phyloP scores from a whole-genome alignment of 1,140 invertebrate species.

The Limonius californicus region DNA sequence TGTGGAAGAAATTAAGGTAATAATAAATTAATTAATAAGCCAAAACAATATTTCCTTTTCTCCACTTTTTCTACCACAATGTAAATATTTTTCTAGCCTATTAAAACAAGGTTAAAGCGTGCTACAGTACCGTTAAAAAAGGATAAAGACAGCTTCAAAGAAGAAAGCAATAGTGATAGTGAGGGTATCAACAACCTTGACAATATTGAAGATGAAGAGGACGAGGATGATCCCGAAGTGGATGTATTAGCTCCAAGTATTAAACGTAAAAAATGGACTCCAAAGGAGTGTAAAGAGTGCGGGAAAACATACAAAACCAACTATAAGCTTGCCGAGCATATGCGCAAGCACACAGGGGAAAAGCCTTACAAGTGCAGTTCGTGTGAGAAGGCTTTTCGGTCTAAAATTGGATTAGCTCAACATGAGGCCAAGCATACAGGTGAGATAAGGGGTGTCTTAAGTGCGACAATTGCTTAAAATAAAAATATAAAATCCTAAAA shows the following conservation, averaged over 20 bases:
- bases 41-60: too few relatives aligned
- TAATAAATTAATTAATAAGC: background rate
- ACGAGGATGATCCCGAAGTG: conserved; percentile 25
- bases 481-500: too few relatives aligned
- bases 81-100: conserved; percentile 11
- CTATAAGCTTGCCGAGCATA: conserved; percentile 70
- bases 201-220: conserved; percentile 24
- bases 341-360: conserved; percentile 73
- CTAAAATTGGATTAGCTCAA: conserved; percentile 64
- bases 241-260: conserved; percentile 19
- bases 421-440: conserved; percentile 64
- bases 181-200: conserved; percentile 14
- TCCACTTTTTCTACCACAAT: too few relatives aligned
- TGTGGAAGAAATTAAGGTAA: conserved; percentile 22
- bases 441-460: too few relatives aligned
- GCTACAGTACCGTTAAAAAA: conserved; percentile 22
- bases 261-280: conserved; percentile 45
- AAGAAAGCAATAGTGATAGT: conserved; percentile 22
- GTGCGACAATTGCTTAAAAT: too few relatives aligned
- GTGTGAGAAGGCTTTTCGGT: conserved; percentile 69
- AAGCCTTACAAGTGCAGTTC: conserved; percentile 69
- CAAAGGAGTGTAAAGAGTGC: conserved; percentile 55
- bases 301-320: conserved; percentile 59
- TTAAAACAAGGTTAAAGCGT: conserved; percentile 18
- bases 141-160: conserved; percentile 33